Conservation (phyloP, 2,888 invertebrate genomes). For the Eulithis testata region DNA sequence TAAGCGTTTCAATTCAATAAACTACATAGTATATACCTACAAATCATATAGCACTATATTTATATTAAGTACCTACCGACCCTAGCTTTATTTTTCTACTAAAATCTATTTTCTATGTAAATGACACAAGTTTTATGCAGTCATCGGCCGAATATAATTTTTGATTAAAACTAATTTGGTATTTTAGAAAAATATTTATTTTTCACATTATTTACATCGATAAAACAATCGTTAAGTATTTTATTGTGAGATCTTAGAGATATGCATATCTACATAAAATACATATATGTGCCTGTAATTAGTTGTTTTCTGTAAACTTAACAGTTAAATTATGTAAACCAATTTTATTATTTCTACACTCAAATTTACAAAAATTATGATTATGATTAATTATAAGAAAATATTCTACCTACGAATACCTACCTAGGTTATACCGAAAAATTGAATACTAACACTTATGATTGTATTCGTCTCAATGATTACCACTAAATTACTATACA, state of each 20-base stretch:
- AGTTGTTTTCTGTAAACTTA: conserved; percentile 20
- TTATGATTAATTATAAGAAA: conserved; percentile 16
- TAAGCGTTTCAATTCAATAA: conserved; percentile 36
- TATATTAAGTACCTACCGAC: not conserved
- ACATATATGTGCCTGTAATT: conserved; percentile 23
- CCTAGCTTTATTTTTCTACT: conserved; percentile 10
- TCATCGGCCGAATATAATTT: too few species aligned
- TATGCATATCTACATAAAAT: conserved; percentile 9
- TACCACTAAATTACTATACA: conserved; percentile 48
- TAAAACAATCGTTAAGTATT: conserved; percentile 27
- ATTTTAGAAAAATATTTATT: conserved; percentile 78
- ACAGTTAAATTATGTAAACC: conserved; percentile 24
- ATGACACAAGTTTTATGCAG: not conserved
- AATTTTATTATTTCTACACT: conserved; percentile 21
- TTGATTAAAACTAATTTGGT: conserved; percentile 18
- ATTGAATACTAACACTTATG: conserved; percentile 13
- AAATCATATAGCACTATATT: too few species aligned
- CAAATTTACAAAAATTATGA: conserved; percentile 27
- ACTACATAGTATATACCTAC: conserved; percentile 15
- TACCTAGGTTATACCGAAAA: conserved; percentile 33
- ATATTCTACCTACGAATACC: conserved; percentile 33
- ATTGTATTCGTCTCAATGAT: conserved; percentile 40
- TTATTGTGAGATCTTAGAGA: conserved; percentile 4
- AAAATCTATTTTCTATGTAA: conserved; percentile 8
- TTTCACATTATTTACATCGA: conserved; percentile 73